Percentiles rank a stretch among this genome's conserved stretches.
Evolutionary conservation across 2,888 invertebrate genomes (phyloP).

Genomic region (Agrotis exclamationis): DNA sequence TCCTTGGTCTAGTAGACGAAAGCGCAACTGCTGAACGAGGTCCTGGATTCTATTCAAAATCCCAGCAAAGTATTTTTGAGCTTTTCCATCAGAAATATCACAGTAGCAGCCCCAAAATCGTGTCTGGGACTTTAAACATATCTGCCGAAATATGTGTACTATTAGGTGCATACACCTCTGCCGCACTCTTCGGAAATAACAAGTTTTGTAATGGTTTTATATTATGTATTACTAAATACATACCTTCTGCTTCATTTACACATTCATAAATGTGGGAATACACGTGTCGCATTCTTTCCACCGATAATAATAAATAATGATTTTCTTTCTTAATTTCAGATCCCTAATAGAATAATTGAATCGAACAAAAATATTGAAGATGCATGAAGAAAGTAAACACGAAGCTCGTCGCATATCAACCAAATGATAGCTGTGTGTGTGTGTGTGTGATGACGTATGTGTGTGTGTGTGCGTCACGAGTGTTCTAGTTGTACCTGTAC

Average conservation of each 20-base stretch:
- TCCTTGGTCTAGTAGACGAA: too few relatives aligned
- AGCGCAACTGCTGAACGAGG: too few relatives aligned
- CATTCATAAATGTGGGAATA: not conserved
- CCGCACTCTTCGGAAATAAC: too few relatives aligned
- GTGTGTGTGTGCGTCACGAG: conserved; percentile 54
- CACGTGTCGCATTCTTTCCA: not conserved
- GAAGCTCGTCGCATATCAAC: conserved; percentile 70
- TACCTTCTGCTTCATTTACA: not conserved
- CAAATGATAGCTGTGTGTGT: conserved; percentile 64
- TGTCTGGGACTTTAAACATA: too few relatives aligned
- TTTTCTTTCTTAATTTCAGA: conserved; percentile 38
- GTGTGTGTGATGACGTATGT: conserved; percentile 21
- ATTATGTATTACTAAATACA: too few relatives aligned
- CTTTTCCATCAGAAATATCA: too few relatives aligned
- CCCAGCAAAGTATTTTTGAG: too few relatives aligned
- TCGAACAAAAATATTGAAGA: conserved; percentile 66
- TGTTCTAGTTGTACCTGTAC: conserved; percentile 52
- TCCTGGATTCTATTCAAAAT: too few relatives aligned
- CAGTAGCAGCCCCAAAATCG: too few relatives aligned
- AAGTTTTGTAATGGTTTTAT: too few relatives aligned
- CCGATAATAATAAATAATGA: not conserved
- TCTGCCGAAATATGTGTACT: too few relatives aligned
- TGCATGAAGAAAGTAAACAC: conserved; percentile 52
- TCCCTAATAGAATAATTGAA: conserved; percentile 28
- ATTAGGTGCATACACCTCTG: too few relatives aligned